phyloP scores from a whole-genome alignment of 1,140 invertebrate species.

The Philotrypesis tridentata region DNA sequence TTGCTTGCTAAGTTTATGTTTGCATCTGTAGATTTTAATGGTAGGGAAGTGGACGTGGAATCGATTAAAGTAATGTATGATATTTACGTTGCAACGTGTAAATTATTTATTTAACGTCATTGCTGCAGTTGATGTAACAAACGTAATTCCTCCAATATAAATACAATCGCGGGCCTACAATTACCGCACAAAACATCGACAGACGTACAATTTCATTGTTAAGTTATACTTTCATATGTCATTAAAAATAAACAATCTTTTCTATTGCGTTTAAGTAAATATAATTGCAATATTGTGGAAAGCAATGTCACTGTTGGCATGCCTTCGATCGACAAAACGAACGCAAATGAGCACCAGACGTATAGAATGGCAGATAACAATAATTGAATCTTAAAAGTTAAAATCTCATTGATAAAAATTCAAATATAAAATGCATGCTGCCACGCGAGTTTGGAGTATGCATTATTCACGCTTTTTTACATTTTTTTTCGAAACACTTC shows the following conservation, averaged over 20 bases:
- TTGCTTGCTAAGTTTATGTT: no score
- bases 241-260: background rate
- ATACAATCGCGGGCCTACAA: background rate
- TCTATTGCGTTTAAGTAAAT: background rate
- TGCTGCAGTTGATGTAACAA: constrained; percentile 31
- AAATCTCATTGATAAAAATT: constrained; percentile 27
- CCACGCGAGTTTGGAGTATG: background rate
- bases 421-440: constrained; percentile 21
- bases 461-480: background rate
- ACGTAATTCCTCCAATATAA: constrained; percentile 22
- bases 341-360: constrained; percentile 22
- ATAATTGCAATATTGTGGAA: background rate
- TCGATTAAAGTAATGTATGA: background rate
- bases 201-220: background rate
- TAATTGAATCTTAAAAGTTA: constrained; percentile 3
- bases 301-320: background rate
- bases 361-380: background rate
- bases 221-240: constrained; percentile 17
- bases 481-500: background rate
- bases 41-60: background rate
- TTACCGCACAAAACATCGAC: background rate
- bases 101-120: constrained; percentile 33
- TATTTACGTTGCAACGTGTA: constrained; percentile 32
- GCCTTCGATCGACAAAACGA: background rate
- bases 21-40: background rate